Base-by-base conservation (phyloP, 2,888 invertebrate species). In the Limulus polyphemus region DNA sequence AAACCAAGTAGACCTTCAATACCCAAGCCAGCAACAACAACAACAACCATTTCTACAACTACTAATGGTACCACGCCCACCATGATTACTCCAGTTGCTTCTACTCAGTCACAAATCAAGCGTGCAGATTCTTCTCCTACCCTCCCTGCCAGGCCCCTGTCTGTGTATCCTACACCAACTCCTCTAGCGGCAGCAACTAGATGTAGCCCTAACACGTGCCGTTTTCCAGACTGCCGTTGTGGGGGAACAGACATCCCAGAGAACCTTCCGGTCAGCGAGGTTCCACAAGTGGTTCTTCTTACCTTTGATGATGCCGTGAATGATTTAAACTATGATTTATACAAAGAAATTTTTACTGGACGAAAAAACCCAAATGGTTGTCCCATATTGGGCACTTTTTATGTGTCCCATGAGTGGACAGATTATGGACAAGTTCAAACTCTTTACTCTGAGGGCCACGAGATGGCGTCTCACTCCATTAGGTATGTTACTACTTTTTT, bases 361-460 rank as follows among this genome's bases (percentile, higher is more conserved):
- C 60, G 72, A 14, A 65, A 67, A 11, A 81, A 81, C 70, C 80
- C 80, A 9, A 80, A 81, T 65, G 78, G 79, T 1, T 80, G 80
- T 67, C 77, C 77, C 3, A 73, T 77, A 52, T 67, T 73, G 10
- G 92, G 90, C 64, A 97, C 98, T 51, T 94, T 98, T 82, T 98
- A 97, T 79, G 92, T 98, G 67, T 95, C 94, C 57, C 97, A 98
- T 78, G 94, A 97, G 79, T 98, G 97, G 93, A 98, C 97, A 62
- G 94, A 97, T 80, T 98, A 98, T 81, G 88, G 90, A 78, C 90
- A 92, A 81, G 97, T 98, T 64, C 93, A 95, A 80, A 92, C 93
- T 79, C 83, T 98, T 68, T 93, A 94, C 79, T 82, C 92, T 69
- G 84, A 85, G 74, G 95, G 97, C 74, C 95, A 97, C 77, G 97